Conservation (phyloP, 1,140 invertebrate species). For the Musca vetustissima region DNA sequence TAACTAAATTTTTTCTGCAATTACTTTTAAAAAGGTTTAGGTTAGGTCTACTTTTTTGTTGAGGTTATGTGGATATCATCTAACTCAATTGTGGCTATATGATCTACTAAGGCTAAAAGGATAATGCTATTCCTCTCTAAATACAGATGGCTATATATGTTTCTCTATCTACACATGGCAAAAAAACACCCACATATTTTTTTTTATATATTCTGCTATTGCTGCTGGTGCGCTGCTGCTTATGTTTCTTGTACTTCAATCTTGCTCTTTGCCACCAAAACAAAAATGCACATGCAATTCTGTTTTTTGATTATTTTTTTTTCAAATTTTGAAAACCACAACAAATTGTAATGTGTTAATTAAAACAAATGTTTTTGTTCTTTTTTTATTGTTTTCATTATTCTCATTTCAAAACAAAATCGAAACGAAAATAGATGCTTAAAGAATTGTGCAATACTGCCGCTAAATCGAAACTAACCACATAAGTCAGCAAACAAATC, state of each 20-base stretch:
- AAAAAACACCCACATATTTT: not conserved
- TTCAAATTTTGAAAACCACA: not conserved
- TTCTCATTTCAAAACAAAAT: constrained; percentile 23
- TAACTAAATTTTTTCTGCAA: no score
- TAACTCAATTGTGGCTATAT: not conserved
- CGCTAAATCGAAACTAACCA: constrained; percentile 31
- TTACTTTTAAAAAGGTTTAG: no score
- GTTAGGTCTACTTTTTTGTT: no score
- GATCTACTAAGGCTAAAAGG: constrained; percentile 3
- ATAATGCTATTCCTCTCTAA: no score
- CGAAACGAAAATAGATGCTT: constrained; percentile 43
- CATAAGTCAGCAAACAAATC: constrained; percentile 17
- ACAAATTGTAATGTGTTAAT: not conserved
- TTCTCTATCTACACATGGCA: no score
- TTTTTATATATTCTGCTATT: not conserved
- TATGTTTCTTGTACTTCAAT: constrained; percentile 13
- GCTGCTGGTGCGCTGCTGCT: constrained; percentile 22
- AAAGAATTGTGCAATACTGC: constrained; percentile 51
- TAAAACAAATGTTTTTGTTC: constrained; percentile 21
- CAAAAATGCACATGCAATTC: constrained; percentile 2
- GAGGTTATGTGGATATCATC: no score
- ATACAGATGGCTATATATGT: no score
- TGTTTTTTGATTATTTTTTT: constrained; percentile 10
- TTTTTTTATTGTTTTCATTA: constrained; percentile 24
- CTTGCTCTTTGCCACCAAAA: not conserved